Conservation (phyloP, 2,113 vertebrate species). For the Aegypius monachus region DNA sequence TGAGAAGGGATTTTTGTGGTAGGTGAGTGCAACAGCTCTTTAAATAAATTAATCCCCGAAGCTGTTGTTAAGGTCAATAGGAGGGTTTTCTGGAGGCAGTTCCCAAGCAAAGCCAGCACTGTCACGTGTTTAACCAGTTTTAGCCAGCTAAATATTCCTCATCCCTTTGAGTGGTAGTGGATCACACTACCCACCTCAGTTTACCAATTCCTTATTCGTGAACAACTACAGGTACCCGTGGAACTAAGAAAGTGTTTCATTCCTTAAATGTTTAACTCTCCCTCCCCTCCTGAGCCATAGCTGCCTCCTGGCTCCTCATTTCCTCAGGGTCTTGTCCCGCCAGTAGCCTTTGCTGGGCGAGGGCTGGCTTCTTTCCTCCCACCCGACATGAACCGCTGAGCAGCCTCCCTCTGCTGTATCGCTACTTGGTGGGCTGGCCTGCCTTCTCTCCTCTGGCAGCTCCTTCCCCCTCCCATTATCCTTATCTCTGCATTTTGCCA, state of each 20-base stretch:
- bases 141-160: neutral
- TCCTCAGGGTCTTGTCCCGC: fast-evolving
- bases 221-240: neutral
- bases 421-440: neutral
- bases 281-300: neutral
- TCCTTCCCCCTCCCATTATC: fast-evolving
- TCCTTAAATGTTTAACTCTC: neutral
- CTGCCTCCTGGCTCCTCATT: fast-evolving
- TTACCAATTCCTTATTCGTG: neutral
- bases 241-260: neutral
- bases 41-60: neutral
- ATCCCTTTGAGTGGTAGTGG: neutral
- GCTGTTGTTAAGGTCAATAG: neutral
- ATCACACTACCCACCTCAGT: neutral
- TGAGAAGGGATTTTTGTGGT: neutral
- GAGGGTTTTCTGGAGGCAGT: neutral
- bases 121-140: neutral
- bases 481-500: neutral
- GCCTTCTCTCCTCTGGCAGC: neutral
- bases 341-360: neutral
- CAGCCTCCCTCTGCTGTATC: neutral
- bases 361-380: neutral
- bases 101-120: neutral
- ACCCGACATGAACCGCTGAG: neutral
- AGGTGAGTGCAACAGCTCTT: neutral